Evolutionary conservation across 1,140 invertebrate species (phyloP).

Genomic region (Gryllus bimaculatus): DNA sequence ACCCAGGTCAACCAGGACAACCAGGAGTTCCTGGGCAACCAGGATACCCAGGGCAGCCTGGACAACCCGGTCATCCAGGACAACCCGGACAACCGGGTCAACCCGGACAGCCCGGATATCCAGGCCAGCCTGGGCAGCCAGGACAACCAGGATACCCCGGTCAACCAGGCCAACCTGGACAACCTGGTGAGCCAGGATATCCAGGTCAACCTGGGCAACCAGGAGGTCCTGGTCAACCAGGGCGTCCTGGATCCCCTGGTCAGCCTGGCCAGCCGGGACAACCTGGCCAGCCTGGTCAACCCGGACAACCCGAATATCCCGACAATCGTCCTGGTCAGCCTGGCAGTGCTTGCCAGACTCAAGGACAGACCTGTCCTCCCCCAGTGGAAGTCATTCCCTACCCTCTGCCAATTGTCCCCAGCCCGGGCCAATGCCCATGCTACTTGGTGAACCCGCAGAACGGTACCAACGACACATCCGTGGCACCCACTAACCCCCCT

Average conservation of each 20-base stretch:
- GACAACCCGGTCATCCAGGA: constrained; percentile 17
- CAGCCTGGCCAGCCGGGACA: constrained; percentile 28
- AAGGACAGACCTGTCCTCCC: constrained; percentile 20
- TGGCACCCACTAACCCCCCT: constrained; percentile 24
- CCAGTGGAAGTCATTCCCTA: constrained; percentile 43
- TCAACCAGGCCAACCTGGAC: neutral
- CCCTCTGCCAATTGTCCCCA: constrained; percentile 42
- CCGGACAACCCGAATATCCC: constrained; percentile 26
- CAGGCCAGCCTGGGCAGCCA: neutral
- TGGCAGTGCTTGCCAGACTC: neutral
- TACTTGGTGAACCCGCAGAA: constrained; percentile 39
- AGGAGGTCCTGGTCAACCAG: neutral
- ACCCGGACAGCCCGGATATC: neutral
- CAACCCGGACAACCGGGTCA: constrained; percentile 2
- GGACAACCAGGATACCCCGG: constrained; percentile 7
- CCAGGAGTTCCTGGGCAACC: constrained; percentile 26
- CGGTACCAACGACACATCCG: constrained; percentile 21
- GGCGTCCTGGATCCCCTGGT: neutral
- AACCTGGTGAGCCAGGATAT: neutral
- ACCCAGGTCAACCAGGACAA: constrained; percentile 14
- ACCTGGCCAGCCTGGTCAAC: constrained; percentile 27
- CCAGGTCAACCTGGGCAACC: neutral
- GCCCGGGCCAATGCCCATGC: constrained; percentile 42
- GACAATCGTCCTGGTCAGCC: constrained; percentile 9
- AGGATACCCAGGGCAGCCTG: constrained; percentile 15